Evolutionary conservation across 1,140 invertebrate genomes (phyloP), one percentile per base, ranked within the genome.

Genomic region (Saxidomus purpurata): DNA sequence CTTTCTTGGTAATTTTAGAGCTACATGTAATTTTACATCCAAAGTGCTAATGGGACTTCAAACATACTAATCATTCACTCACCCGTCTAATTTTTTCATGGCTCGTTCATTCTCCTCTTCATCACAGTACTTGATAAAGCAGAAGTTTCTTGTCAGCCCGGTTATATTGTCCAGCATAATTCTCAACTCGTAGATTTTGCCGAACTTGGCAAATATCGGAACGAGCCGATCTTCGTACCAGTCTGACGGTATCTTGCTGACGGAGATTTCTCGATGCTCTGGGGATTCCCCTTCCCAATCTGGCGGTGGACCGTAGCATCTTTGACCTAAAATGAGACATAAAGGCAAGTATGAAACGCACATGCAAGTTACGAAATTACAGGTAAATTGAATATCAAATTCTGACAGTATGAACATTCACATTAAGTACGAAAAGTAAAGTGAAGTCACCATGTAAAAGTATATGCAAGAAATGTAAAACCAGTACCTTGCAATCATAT

Each of bases 131-230:
- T 97, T 97, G 0, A 98, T 97, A 95, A 98, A 98, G 15, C 97
- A 98, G 93, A 97, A 98, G 0, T 98, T 98, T 13, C 98, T 96
- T 92, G 97, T 98, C 8, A 96, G 96, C 2, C 98, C 98, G 19
- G 97, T 97, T 91, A 98, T 98, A 91, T 98, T 98, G 92, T 98
- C 97, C 95, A 98, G 96, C 97, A 98, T 98, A 0, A 98, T 95
- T 0, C 98, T 96, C 74, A 98, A 95, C 92, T 98, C 97, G 94
- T 98, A 98, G 76, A 98, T 97, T 63, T 96, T 92, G 82, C 96
- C 95, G 34, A 95, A 93, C 34, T 88, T 94, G 95, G 96, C 93
- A 94, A 98, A 98, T 0, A 98, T 92, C 0, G 98, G 97, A n/a
- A 98, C 97, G 2, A 98, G 94, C 71, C 98, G 97, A 91, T 98